Evolutionary conservation across 2,888 invertebrate species (phyloP).

Genomic region (Macrosiphum euphorbiae): DNA sequence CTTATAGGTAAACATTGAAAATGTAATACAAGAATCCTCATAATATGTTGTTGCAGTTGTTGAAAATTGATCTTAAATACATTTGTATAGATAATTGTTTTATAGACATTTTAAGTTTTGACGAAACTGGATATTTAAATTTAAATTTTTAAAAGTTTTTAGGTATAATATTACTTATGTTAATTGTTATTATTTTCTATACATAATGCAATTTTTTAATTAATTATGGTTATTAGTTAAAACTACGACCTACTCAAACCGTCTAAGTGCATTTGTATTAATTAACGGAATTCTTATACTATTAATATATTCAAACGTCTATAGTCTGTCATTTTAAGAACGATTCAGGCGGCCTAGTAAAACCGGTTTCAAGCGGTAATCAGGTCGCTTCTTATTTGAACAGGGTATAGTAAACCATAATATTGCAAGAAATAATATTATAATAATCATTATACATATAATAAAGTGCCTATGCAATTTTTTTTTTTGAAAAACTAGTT

Average conservation of each 20-base stretch:
- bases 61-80: background rate
- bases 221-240: background rate
- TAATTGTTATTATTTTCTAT: background rate
- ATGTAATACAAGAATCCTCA: background rate
- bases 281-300: too few species aligned
- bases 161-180: background rate
- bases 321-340: too few species aligned
- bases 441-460: background rate
- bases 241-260: background rate
- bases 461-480: background rate
- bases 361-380: too few species aligned
- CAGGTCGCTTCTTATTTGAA: too few species aligned
- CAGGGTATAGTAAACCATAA: background rate
- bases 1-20: background rate
- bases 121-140: background rate
- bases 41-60: background rate
- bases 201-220: background rate
- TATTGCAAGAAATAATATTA: background rate
- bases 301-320: background rate
- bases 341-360: too few species aligned
- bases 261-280: background rate
- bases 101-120: background rate
- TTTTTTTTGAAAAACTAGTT: background rate
- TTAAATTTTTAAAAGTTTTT: background rate
- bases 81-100: background rate